Evolutionary conservation across 2,797 vertebrate species (phyloP).

Genomic region (Argya squamiceps): DNA sequence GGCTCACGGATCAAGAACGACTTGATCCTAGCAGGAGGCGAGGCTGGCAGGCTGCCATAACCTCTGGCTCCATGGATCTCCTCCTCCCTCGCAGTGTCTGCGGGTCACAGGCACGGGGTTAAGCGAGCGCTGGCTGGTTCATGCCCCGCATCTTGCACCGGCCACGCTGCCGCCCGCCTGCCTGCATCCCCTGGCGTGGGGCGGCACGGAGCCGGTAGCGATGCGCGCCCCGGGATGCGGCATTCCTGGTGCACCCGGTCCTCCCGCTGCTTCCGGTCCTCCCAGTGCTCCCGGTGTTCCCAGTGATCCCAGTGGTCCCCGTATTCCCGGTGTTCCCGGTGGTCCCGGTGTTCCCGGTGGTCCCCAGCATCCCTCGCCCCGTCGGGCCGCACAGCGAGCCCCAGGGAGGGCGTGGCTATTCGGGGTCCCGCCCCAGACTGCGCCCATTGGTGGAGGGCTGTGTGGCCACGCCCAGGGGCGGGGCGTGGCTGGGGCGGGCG

Average conservation of each 20-base stretch:
- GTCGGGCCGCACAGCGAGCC: accelerated
- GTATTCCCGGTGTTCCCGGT: background rate
- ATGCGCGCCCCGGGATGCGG: no score
- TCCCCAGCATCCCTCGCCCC: background rate
- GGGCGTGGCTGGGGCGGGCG: background rate
- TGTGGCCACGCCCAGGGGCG: background rate
- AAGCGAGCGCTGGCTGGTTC: accelerated
- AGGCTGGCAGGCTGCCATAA: background rate
- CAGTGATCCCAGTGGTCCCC: accelerated
- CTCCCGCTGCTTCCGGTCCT: no score
- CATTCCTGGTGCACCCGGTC: background rate
- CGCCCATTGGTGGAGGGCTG: accelerated
- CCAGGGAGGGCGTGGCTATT: accelerated
- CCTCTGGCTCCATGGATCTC: accelerated
- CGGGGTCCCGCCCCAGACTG: accelerated
- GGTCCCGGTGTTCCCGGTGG: background rate
- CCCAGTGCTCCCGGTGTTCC: no score
- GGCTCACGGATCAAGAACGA: accelerated
- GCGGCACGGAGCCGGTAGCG: no score
- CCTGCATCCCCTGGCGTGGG: background rate
- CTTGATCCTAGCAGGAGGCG: accelerated
- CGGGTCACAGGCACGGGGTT: accelerated
- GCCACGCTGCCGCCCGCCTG: background rate
- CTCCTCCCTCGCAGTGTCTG: background rate
- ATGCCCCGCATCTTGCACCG: accelerated